Evolutionary conservation across 2,888 invertebrate genomes (phyloP).

Genomic region (Aplocera efformata): DNA sequence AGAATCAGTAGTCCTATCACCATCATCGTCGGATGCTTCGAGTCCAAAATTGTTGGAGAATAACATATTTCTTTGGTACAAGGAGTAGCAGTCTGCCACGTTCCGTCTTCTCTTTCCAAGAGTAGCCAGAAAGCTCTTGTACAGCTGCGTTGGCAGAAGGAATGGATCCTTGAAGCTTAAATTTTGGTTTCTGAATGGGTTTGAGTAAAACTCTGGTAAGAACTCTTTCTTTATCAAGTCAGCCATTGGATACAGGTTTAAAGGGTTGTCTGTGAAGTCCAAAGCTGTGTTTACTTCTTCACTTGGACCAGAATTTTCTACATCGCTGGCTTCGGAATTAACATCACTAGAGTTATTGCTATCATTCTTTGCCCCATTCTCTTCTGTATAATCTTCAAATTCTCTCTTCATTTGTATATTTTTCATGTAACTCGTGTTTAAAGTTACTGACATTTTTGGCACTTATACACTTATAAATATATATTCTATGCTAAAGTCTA

Average conservation of each 20-base stretch:
- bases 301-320: conserved; percentile 54
- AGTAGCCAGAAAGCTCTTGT: conserved; percentile 88
- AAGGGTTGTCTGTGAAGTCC: conserved; percentile 65
- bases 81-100: conserved; percentile 68
- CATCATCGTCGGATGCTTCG: conserved; percentile 70
- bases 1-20: conserved; percentile 65
- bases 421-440: conserved; percentile 66
- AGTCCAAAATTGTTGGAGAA: conserved; percentile 70
- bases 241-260: conserved; percentile 66
- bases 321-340: conserved; percentile 67
- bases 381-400: conserved; percentile 59
- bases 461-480: conserved; percentile 55
- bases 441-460: conserved; percentile 68
- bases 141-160: conserved; percentile 87
- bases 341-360: conserved; percentile 65
- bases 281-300: conserved; percentile 51
- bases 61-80: conserved; percentile 79
- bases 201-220: conserved; percentile 68
- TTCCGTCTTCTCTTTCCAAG: conserved; percentile 71
- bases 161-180: conserved; percentile 76
- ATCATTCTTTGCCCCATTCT: conserved; percentile 56
- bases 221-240: conserved; percentile 77
- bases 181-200: conserved; percentile 68
- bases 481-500: conserved; percentile 52
- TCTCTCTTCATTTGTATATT: conserved; percentile 71